These are phyloP conservation scores for Botia almorhae DNA, from an alignment of 2,797 vertebrate species.

Conservation along the genomic window DNA sequence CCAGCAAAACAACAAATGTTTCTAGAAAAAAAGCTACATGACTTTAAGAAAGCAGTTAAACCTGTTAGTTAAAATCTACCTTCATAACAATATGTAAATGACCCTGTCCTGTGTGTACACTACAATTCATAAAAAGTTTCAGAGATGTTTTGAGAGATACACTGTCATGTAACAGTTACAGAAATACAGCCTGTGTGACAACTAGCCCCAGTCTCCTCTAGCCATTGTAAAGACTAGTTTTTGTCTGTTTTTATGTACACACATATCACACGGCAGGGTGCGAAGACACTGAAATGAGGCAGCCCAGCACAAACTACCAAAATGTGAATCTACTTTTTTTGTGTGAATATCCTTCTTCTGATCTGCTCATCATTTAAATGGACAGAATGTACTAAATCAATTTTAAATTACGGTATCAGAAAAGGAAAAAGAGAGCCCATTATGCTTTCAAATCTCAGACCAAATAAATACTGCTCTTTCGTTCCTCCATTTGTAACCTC, in stretches of 20 bases:
- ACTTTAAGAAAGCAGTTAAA: too few species aligned
- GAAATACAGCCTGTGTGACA: neutral
- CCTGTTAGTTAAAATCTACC: too few species aligned
- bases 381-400: conserved; percentile 33
- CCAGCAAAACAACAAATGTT: too few species aligned
- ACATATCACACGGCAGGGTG: too few species aligned
- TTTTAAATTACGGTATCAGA: conserved; percentile 25
- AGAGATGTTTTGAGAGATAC: too few species aligned
- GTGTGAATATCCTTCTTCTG: conserved; percentile 4
- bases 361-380: conserved; percentile 24
- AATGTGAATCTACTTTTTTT: conserved; percentile 8
- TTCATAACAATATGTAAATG: too few species aligned
- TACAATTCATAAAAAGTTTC: too few species aligned
- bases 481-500: conserved; percentile 7
- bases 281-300: neutral
- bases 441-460: conserved; percentile 46
- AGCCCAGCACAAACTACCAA: conserved; percentile 5
- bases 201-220: neutral
- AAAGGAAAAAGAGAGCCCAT: conserved; percentile 10
- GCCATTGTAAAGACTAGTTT: too few species aligned
- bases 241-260: too few species aligned
- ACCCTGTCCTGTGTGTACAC: too few species aligned
- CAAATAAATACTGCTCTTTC: conserved; percentile 46
- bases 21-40: too few species aligned
- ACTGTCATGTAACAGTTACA: too few species aligned